A percentile compares a stretch with the other conserved stretches of the same genome.
phyloP scores from a whole-genome alignment of 2,888 invertebrate species.

The Andrena hattorfiana region DNA sequence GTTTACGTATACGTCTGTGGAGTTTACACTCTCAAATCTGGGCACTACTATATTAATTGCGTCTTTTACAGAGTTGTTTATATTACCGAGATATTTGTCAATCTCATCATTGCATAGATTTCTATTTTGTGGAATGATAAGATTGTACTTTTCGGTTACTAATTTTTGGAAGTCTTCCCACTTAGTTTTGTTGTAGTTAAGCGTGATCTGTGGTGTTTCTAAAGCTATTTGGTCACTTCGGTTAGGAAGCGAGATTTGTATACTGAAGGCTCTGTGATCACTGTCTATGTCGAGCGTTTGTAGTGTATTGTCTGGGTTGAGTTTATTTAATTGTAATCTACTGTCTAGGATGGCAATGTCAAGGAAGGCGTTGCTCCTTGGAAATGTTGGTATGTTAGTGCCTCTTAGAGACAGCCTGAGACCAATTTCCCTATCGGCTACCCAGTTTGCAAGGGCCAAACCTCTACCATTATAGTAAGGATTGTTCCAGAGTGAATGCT shows the following conservation, averaged over 20 bases:
- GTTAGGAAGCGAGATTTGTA: not conserved
- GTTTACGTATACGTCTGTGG: not conserved
- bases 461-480: not conserved
- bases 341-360: not conserved
- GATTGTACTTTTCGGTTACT: not conserved
- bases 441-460: not conserved
- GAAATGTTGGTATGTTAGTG: not conserved
- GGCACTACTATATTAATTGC: not conserved
- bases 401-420: not conserved
- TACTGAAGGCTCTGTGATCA: not conserved
- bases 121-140: not conserved
- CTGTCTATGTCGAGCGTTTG: not conserved
- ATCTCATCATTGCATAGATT: not conserved
- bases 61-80: not conserved
- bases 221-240: not conserved
- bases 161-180: not conserved
- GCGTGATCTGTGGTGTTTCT: accelerated
- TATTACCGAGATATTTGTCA: not conserved
- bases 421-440: not conserved
- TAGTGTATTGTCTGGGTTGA: not conserved
- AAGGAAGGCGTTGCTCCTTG: not conserved
- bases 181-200: not conserved
- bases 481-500: not conserved
- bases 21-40: not conserved
- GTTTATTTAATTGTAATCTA: not conserved